Conservation (phyloP, 1,140 invertebrate genomes). For the Drosophila micromelanica region DNA sequence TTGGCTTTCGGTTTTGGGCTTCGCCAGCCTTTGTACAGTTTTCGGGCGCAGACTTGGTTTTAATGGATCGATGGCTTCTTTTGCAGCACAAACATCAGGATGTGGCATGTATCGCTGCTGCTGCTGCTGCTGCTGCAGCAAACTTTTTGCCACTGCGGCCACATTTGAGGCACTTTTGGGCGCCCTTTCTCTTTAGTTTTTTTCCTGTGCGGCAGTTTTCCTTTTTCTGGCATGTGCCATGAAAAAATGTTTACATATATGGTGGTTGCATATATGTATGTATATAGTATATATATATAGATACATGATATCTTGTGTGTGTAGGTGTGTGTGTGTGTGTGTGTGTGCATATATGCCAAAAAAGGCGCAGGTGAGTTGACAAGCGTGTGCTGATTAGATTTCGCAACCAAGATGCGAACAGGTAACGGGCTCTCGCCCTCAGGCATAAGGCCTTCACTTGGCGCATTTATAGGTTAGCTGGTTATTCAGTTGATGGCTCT, state of each 20-base stretch:
- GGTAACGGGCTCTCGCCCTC: slow-evolving; percentile 34
- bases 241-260: slow-evolving; percentile 40
- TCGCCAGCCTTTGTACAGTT: slow-evolving; percentile 44
- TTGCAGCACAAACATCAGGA: slow-evolving; percentile 12
- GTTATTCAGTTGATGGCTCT: slow-evolving; percentile 38
- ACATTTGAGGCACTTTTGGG: slow-evolving; percentile 32
- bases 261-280: neutral
- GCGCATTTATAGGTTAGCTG: slow-evolving; percentile 69
- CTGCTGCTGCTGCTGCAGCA: neutral
- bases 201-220: slow-evolving; percentile 5
- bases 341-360: neutral
- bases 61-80: slow-evolving; percentile 79
- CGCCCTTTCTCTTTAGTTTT: slow-evolving; percentile 12
- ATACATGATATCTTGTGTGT: neutral
- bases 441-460: neutral
- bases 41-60: slow-evolving; percentile 75
- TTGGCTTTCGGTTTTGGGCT: slow-evolving; percentile 12
- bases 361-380: slow-evolving; percentile 30
- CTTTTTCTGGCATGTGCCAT: slow-evolving; percentile 43
- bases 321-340: neutral
- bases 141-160: slow-evolving; percentile 33
- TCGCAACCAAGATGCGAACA: slow-evolving; percentile 59
- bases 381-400: slow-evolving; percentile 76
- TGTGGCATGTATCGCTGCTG: neutral
- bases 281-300: slow-evolving; percentile 5